These are phyloP conservation scores for Oreotrochilus melanogaster DNA, from an alignment of 2,113 vertebrate species.

Conservation along the genomic window DNA sequence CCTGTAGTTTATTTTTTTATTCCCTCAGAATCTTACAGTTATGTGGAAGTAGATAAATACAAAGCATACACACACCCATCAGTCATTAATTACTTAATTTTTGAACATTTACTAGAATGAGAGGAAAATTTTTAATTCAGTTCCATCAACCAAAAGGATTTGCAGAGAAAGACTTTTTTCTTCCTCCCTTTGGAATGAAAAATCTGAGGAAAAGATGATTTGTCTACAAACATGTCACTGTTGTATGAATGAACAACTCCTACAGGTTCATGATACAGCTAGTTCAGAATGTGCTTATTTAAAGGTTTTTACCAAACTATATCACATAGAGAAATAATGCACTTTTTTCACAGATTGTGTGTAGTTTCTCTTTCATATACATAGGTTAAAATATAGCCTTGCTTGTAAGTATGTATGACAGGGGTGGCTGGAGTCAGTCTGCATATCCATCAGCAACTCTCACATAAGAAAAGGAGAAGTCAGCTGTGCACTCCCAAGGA, in stretches of 20 bases:
- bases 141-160: not conserved
- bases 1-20: not conserved
- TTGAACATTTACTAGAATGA: not conserved
- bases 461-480: not conserved
- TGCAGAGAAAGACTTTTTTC: not conserved
- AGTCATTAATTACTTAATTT: not conserved
- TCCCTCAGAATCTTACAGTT: not conserved
- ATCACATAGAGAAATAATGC: not conserved
- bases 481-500: not conserved
- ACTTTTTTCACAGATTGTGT: not conserved
- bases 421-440: not conserved
- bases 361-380: not conserved
- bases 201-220: not conserved
- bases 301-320: not conserved
- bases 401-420: accelerated
- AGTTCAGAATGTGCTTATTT: not conserved
- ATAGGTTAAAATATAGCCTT: not conserved
- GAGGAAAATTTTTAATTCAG: not conserved
- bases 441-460: not conserved
- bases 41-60: not conserved
- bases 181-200: not conserved
- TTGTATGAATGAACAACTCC: not conserved
- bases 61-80: not conserved
- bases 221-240: not conserved
- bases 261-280: not conserved